phyloP scores from a whole-genome alignment of 2,888 invertebrate species.

The Calameuta idolon region DNA sequence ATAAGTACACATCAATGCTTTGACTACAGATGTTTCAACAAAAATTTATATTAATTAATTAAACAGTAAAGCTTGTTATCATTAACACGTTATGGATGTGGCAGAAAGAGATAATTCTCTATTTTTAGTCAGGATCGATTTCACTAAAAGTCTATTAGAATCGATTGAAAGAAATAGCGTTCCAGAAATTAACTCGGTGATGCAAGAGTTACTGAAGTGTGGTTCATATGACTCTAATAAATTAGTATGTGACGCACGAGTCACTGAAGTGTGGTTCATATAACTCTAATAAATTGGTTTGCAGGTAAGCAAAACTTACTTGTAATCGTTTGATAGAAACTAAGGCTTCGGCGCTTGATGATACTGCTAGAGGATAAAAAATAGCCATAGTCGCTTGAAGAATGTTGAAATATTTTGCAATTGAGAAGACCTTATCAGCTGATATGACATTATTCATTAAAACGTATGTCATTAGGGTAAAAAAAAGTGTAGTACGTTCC shows the following conservation, averaged over 20 bases:
- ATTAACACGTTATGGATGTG: neutral
- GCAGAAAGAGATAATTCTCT: neutral
- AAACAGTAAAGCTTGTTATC: neutral
- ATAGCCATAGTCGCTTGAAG: conserved; percentile 78
- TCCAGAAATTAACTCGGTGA: neutral
- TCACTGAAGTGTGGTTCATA: conserved; percentile 60
- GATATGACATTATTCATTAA: conserved; percentile 70
- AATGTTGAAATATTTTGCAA: conserved; percentile 83
- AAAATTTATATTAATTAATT: neutral
- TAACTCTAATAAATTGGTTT: conserved; percentile 62
- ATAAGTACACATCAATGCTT: too few species aligned
- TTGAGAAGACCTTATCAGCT: conserved; percentile 79
- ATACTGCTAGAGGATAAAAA: conserved; percentile 74
- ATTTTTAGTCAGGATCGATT: neutral
- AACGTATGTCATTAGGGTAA: conserved; percentile 83
- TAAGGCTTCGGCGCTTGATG: conserved; percentile 73
- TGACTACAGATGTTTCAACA: neutral
- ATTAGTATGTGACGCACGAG: conserved; percentile 30
- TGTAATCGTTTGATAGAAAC: conserved; percentile 75
- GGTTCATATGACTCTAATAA: conserved; percentile 68
- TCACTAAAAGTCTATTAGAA: neutral
- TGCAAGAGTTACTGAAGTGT: conserved; percentile 18
- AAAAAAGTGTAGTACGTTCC: conserved; percentile 84
- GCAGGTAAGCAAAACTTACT: conserved; percentile 59
- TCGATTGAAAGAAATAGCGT: neutral